Percentiles rank a stretch among this genome's conserved stretches.
Evolutionary conservation across 2,113 vertebrate species (phyloP).

Genomic region (Tetraodon nigroviridis): DNA sequence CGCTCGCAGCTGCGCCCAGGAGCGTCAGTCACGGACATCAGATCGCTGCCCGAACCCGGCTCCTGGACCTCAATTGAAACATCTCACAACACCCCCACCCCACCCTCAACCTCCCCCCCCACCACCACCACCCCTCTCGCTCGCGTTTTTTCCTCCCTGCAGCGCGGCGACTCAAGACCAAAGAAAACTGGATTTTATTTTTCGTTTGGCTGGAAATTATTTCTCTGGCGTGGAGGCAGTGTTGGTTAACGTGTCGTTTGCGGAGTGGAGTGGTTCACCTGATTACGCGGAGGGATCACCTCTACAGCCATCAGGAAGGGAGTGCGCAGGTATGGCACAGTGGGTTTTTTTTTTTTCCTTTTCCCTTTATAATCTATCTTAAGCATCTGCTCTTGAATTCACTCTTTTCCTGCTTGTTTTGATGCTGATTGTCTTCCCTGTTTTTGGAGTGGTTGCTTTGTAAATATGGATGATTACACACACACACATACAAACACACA

Average conservation of each 20-base stretch:
- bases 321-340: conserved; percentile 50
- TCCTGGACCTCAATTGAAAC: conserved; percentile 40
- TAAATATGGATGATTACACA: conserved; percentile 21
- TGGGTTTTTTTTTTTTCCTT: no score
- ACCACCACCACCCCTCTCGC: no score
- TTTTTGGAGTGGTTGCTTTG: conserved; percentile 17
- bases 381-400: conserved; percentile 3
- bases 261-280: conserved; percentile 38
- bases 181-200: conserved; percentile 55
- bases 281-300: conserved; percentile 16
- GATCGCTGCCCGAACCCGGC: conserved; percentile 11
- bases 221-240: conserved; percentile 13
- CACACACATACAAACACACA: not conserved
- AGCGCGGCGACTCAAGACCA: not conserved
- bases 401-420: not conserved
- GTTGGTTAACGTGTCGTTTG: conserved; percentile 43
- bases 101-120: no score
- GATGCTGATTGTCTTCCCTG: not conserved
- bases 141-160: no score
- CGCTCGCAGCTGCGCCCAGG: conserved; percentile 18
- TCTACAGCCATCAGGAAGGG: conserved; percentile 16
- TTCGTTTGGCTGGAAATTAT: conserved; percentile 15
- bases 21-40: conserved; percentile 26
- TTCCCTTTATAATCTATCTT: conserved; percentile 43
- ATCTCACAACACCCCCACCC: conserved; percentile 6